These are phyloP conservation scores for Chrysemys picta DNA, from an alignment of 2,113 vertebrate genomes.

Conservation along the genomic window DNA sequence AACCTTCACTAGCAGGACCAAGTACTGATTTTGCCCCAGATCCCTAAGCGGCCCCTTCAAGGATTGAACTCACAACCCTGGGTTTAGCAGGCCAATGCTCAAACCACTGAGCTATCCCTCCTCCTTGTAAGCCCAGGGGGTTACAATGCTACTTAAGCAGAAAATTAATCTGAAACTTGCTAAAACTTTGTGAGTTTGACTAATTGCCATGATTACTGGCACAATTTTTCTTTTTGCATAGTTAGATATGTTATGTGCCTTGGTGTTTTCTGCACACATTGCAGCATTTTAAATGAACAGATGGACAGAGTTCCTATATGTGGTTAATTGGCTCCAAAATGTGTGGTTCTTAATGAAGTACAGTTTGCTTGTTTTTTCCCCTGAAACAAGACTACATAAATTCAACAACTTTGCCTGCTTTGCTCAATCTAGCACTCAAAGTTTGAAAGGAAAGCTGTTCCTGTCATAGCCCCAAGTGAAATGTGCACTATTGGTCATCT, in stretches of 20 bases:
- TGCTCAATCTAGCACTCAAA: neutral
- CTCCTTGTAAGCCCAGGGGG: too few species aligned
- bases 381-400: neutral
- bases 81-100: too few species aligned
- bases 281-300: conserved; percentile 32
- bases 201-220: conserved; percentile 15
- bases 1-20: too few species aligned
- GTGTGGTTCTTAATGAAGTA: neutral
- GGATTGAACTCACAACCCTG: too few species aligned
- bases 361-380: neutral
- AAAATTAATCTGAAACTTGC: neutral
- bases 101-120: too few species aligned
- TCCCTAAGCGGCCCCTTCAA: too few species aligned
- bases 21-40: too few species aligned
- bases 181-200: conserved; percentile 27
- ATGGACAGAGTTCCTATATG: neutral
- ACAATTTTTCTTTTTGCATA: conserved; percentile 12
- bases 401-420: neutral
- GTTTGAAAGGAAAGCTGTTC: neutral
- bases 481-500: neutral
- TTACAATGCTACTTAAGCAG: conserved; percentile 18
- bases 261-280: neutral
- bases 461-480: neutral
- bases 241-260: conserved; percentile 26
- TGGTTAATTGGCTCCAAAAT: neutral